Evolutionary conservation across 2,797 vertebrate genomes (phyloP), one percentile per base, ranked within the genome.

Genomic region (Sebastes baramenuke): DNA sequence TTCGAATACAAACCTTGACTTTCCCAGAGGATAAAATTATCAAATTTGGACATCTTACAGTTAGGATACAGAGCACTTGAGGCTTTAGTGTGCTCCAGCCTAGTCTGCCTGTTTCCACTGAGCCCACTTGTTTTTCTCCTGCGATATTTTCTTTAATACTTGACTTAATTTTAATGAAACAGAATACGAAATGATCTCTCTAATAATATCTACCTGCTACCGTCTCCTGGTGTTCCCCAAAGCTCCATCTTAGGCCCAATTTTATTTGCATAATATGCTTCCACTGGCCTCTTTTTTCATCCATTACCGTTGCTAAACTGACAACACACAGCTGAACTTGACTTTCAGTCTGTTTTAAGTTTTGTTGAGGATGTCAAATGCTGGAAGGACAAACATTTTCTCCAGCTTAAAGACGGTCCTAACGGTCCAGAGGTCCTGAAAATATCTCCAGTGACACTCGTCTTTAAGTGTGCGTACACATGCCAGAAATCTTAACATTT

Each of bases 21-120:
- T 88, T 84, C 81, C 75, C 68, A 20, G 20, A 59, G 73, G 69
- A 76, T 83, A 64, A 84, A 77, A 89, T 72, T 5, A 85, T 79
- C n/a, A 84, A 32, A 79, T 71, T 36, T 87, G 29, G 71, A 77
- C 30, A 67, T 77, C 59, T 77, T 42, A 78, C 42, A 72, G 20
- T 18, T 24, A 72, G 27, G 18, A 71, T 30, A 66, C 3, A 59
- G 42, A 61, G 22, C 34, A 70, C 59, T 70, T 3, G 42, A 75
- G 55, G 34, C 27, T 60, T 76, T 27, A 72, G 5, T 67, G 8
- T 74, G 27, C 55, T 84, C 24, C n/a, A 66, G 14, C 36, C 32
- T 16, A 46, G 74, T 67, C 71, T 64, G 72, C 60, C 59, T 75
- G 22, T 75, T 89, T 58, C 69, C 25, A 42, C 11, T 11, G 65